Evolutionary conservation across 2,888 invertebrate species (phyloP), one percentile per base, ranked within the genome.

Genomic region (Cremastinae sp.): DNA sequence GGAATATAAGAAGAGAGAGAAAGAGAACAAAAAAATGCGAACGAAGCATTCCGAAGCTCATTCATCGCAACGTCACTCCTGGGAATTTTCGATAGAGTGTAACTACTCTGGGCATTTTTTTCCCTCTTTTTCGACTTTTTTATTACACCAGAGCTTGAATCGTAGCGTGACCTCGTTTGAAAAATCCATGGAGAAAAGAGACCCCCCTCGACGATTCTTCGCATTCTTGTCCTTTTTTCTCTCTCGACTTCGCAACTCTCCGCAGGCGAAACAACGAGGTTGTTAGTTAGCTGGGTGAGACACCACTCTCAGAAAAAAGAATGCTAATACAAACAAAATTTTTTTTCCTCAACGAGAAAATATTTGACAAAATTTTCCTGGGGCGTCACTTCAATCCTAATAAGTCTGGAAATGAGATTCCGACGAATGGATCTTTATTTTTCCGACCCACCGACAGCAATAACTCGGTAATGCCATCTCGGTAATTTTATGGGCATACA

Each of bases 51-150:
- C 22, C n/a, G n/a, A 37, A 47, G 66, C 66, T 72, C 39, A 62
- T 58, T 72, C 66, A 51, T 53, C 49, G 51, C 51, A 45, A 58
- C 51, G 37, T 43, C 45, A 62, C 68, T 51, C 75, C 16, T 58
- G 72, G 53, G 70, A 45, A 68, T 64, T 66, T 55, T 59, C 66
- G 59, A 49, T 20, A 56, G 61, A 62, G 16, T 55, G 61, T 70
- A 70, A 53, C 61, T 62, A 55, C 45, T 49, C 45, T 18, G n/a
- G 51, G 9, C 51, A 35, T 43, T n/a, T 55, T 43, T 68, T 68
- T 53, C 22, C 53, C 62, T 49, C 68, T 45, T 56, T 39, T 49
- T 14, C 1, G 9, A 12, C 37, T 47, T 45, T 35, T 45, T 55
- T 14, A 58, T 22, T 47, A 53, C 43, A 12, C 53, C 10, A 12